Evolutionary conservation across 2,113 vertebrate genomes (phyloP).

Genomic region (Amphiprion ocellaris): DNA sequence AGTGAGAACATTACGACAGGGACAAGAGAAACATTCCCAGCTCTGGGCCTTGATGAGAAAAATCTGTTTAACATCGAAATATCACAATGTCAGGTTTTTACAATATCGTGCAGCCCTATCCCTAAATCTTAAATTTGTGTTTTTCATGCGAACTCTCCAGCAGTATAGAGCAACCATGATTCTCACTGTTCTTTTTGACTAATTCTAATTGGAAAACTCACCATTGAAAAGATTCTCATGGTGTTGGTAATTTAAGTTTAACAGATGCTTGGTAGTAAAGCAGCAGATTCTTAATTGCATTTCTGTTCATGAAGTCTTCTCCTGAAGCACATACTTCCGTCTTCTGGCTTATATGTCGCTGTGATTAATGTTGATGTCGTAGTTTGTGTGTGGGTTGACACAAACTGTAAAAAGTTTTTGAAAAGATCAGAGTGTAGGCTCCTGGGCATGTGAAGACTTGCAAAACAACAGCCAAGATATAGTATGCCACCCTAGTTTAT

Average conservation of each 20-base stretch:
- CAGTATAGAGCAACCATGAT: too few species aligned
- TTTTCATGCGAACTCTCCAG: too few species aligned
- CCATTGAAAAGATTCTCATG: not conserved
- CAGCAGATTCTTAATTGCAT: not conserved
- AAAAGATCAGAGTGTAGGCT: conserved; percentile 1
- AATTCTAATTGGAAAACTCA: not conserved
- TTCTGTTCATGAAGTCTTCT: not conserved
- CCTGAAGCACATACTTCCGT: not conserved
- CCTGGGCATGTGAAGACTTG: not conserved
- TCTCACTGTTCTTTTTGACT: too few species aligned
- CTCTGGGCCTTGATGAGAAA: too few species aligned
- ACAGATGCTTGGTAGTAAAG: not conserved
- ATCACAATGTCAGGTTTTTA: too few species aligned
- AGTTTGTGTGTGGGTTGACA: conserved; percentile 1
- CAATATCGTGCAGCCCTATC: too few species aligned
- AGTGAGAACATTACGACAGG: too few species aligned
- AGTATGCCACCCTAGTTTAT: conserved; percentile 1
- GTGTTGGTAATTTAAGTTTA: not conserved
- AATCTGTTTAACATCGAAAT: too few species aligned
- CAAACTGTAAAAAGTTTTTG: not conserved
- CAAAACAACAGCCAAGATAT: not conserved
- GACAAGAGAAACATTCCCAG: too few species aligned
- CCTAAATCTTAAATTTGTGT: too few species aligned
- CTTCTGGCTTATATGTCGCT: not conserved
- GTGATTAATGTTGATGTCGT: not conserved